These are phyloP conservation scores for Neogale vison DNA, from an alignment of 2,113 vertebrate genomes.

Conservation along the genomic window DNA sequence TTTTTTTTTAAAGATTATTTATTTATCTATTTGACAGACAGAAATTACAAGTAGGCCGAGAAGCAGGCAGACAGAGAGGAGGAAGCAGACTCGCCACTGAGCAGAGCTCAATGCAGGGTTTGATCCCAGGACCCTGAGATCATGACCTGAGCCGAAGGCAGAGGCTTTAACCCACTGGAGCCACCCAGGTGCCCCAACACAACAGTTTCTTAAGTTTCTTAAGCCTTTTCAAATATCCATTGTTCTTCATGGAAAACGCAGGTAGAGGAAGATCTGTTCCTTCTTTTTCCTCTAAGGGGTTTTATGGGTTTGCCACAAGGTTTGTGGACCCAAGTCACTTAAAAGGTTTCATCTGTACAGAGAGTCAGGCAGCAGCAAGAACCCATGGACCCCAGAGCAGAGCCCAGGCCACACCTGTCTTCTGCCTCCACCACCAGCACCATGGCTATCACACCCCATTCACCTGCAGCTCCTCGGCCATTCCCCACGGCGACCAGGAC, in stretches of 20 bases:
- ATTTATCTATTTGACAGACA: too few species aligned
- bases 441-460: neutral
- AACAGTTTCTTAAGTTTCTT: neutral
- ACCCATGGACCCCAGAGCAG: accelerated
- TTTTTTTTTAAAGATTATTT: too few species aligned
- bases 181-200: neutral
- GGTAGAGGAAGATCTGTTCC: neutral
- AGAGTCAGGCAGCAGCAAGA: neutral
- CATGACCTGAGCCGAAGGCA: too few species aligned
- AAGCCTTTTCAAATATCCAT: neutral
- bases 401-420: neutral
- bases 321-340: neutral
- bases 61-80: too few species aligned
- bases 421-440: neutral
- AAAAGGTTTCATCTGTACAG: neutral
- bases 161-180: too few species aligned
- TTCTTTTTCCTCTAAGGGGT: neutral
- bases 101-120: too few species aligned
- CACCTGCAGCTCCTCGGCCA: constrained; percentile 94
- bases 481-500: constrained; percentile 94
- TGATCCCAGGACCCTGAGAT: too few species aligned
- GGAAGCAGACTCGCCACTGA: too few species aligned
- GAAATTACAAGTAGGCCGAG: too few species aligned
- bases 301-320: neutral
- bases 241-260: neutral